Evolutionary conservation across 2,888 invertebrate genomes (phyloP).

Genomic region (Tiliacea aurago): DNA sequence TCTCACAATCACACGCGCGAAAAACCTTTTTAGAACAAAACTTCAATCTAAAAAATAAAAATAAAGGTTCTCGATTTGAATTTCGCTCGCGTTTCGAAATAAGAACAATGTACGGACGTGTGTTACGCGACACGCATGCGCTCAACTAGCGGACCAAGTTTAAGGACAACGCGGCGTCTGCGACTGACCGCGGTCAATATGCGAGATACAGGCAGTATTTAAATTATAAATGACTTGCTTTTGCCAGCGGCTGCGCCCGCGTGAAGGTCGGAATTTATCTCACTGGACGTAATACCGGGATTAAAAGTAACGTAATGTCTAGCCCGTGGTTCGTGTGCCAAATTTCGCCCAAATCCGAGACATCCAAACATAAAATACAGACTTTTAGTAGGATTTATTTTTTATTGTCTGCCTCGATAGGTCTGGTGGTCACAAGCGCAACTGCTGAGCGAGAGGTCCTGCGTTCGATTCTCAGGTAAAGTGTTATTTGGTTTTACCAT

Average conservation of each 20-base stretch:
- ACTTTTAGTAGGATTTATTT: not conserved
- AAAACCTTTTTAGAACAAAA: not conserved
- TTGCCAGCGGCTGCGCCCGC: not conserved
- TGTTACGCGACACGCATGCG: conserved; percentile 70
- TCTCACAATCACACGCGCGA: not conserved
- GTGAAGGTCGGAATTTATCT: not conserved
- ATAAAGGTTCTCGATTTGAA: conserved; percentile 23
- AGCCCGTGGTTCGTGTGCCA: not conserved
- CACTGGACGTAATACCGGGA: not conserved
- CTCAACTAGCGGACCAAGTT: conserved; percentile 76
- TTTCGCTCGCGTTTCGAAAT: conserved; percentile 65
- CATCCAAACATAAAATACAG: not conserved
- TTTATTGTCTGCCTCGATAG: too few relatives aligned
- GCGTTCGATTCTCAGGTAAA: too few relatives aligned
- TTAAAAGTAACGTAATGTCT: not conserved
- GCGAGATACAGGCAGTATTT: conserved; percentile 25
- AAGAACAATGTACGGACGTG: conserved; percentile 68
- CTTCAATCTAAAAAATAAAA: not conserved
- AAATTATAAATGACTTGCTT: not conserved
- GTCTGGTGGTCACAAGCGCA: too few relatives aligned
- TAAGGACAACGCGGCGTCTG: conserved; percentile 75
- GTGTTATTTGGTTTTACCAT: too few relatives aligned
- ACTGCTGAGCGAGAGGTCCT: too few relatives aligned
- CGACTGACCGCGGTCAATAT: conserved; percentile 49
- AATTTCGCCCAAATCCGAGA: not conserved